Evolutionary conservation across 2,888 invertebrate genomes (phyloP).

Genomic region (Melanotus villosus): DNA sequence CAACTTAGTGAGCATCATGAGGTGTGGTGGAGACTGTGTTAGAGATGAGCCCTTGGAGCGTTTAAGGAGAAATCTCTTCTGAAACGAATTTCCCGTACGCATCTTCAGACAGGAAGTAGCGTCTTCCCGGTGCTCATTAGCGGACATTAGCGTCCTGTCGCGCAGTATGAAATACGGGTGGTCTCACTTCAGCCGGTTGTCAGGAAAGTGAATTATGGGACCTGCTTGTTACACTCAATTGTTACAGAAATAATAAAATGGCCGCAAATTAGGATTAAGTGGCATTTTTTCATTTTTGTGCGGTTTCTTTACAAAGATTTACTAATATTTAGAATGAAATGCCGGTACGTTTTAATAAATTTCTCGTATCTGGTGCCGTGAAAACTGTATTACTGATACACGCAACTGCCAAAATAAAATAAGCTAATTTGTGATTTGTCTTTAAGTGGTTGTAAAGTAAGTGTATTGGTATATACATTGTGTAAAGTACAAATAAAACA

Average conservation of each 20-base stretch:
- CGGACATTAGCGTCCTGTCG: conserved; percentile 50
- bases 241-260: conserved; percentile 53
- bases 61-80: not conserved
- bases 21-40: conserved; percentile 6
- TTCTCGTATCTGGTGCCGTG: not conserved
- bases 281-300: conserved; percentile 7
- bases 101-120: conserved; percentile 48
- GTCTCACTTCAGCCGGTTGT: conserved; percentile 52
- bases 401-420: too few species aligned
- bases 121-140: conserved; percentile 52
- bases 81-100: conserved; percentile 12
- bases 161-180: conserved; percentile 54
- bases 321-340: conserved; percentile 19
- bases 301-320: conserved; percentile 17
- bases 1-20: conserved; percentile 48
- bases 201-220: conserved; percentile 52
- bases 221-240: conserved; percentile 53
- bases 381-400: too few species aligned
- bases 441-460: too few species aligned
- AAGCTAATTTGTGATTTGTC: too few species aligned
- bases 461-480: too few species aligned
- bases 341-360: not conserved
- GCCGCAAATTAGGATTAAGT: conserved; percentile 49
- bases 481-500: too few species aligned
- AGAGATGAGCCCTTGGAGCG: conserved; percentile 17